Evolutionary conservation across 2,888 invertebrate species (phyloP), one percentile per base, ranked within the genome.

Genomic region (Drosophila emarginata): DNA sequence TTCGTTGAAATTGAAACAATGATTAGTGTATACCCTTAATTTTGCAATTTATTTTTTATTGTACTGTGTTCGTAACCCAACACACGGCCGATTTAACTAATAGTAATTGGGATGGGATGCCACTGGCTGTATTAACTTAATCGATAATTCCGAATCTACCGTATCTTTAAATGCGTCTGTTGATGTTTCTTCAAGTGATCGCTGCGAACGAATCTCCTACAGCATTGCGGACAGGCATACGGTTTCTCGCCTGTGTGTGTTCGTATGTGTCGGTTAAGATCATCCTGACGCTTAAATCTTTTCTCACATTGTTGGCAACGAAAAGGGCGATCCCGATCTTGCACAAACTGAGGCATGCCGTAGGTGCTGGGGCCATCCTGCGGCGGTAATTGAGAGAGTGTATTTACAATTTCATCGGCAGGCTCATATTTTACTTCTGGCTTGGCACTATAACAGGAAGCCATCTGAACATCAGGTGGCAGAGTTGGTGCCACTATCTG

Each of bases 151-250:
- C 50, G 72, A 77, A 80, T 68, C 89, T 89, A 80, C 79, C 81
- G 79, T 60, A 80, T 73, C 64, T 87, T 87, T 58, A 76, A 80
- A 78, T 90, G 90, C 60, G 89, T 89, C 72, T 90, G 90, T 52
- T 90, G 74, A 64, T 91, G 91, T 50, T 91, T 91, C 61, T 90
- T 91, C 12, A 91, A 79, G 60, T 91, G 91, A 72, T 91, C 91
- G 66, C 90, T 90, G 37, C 91, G 85, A 52, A 89, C 83, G 61
- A 91, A 91, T 11, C 89, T 82, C 23, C 89, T 88, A 32, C 82
- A 80, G 64, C 91, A 91, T 54, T 87, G 79, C 7, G 68, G 77
- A 53, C 91, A 91, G 21, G 78, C 79, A 52, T 80, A 91, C 2
- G 91, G 91, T 58, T 91, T 91, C 61, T 90, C 91, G 0, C 91